Evolutionary conservation across 2,888 invertebrate genomes (phyloP).

Genomic region (Myopa tessellatipennis): DNA sequence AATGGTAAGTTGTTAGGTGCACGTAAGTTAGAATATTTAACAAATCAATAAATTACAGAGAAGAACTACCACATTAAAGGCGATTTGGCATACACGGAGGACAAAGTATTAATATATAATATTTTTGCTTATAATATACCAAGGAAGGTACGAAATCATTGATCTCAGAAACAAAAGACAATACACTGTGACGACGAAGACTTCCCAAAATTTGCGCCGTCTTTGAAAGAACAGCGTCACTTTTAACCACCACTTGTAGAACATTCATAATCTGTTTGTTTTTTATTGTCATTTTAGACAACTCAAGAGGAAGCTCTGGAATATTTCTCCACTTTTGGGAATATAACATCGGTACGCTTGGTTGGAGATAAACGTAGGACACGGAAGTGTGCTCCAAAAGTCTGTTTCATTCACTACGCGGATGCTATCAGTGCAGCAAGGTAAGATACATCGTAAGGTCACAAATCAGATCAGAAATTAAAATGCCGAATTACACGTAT

Average conservation of each 20-base stretch:
- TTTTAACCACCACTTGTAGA: not conserved
- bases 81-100: constrained; percentile 42
- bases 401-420: constrained; percentile 40
- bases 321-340: constrained; percentile 41
- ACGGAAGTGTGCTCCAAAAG: constrained; percentile 24
- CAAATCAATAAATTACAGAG: constrained; percentile 3
- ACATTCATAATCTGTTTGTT: not conserved
- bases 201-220: no score
- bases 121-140: constrained; percentile 44
- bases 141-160: constrained; percentile 34
- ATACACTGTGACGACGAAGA: not conserved
- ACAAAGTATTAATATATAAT: constrained; percentile 42
- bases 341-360: constrained; percentile 34
- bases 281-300: constrained; percentile 13
- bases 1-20: not conserved
- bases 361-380: constrained; percentile 20
- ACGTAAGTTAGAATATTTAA: not conserved
- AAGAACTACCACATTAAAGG: constrained; percentile 23
- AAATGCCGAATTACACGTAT: not conserved
- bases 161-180: not conserved
- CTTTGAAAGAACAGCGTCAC: not conserved
- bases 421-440: constrained; percentile 40
- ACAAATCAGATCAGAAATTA: not conserved
- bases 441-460: constrained; percentile 27
- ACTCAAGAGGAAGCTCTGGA: constrained; percentile 29